Conservation (phyloP, 2,888 invertebrate genomes). For the Drosophila neotestacea region DNA sequence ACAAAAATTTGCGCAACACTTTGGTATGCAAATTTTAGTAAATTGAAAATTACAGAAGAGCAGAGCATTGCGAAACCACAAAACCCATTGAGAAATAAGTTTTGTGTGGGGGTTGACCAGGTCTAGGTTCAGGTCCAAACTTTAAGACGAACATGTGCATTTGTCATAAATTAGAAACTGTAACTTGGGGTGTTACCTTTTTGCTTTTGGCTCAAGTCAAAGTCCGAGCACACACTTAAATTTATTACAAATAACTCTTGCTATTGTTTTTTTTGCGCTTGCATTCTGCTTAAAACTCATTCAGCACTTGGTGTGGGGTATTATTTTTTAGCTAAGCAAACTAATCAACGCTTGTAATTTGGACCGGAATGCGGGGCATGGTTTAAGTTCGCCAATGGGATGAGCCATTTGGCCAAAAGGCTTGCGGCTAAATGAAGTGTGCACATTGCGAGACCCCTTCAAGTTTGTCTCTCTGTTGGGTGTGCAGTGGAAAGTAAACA, state of each 20-base stretch:
- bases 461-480: constrained; percentile 32
- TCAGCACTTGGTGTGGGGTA: constrained; percentile 17
- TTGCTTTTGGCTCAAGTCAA: constrained; percentile 41
- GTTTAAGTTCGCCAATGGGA: constrained; percentile 17
- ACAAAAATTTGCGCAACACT: constrained; percentile 58
- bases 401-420: constrained; percentile 46
- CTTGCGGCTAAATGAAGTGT: constrained; percentile 74
- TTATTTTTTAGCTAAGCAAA: constrained; percentile 66
- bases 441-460: constrained; percentile 53
- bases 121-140: constrained; percentile 51
- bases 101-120: constrained; percentile 34
- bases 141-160: constrained; percentile 75
- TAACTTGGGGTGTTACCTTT: constrained; percentile 64
- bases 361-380: constrained; percentile 19
- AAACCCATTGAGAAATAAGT: constrained; percentile 68
- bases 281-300: constrained; percentile 25
- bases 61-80: constrained; percentile 62
- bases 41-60: constrained; percentile 64
- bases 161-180: constrained; percentile 80
- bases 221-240: constrained; percentile 61
- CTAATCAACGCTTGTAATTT: constrained; percentile 74
- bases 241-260: constrained; percentile 77
- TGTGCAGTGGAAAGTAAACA: constrained; percentile 72
- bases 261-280: constrained; percentile 44
- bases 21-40: constrained; percentile 74